These are phyloP conservation scores for Ochropleura plecta DNA, from an alignment of 2,888 invertebrate species.

Conservation along the genomic window DNA sequence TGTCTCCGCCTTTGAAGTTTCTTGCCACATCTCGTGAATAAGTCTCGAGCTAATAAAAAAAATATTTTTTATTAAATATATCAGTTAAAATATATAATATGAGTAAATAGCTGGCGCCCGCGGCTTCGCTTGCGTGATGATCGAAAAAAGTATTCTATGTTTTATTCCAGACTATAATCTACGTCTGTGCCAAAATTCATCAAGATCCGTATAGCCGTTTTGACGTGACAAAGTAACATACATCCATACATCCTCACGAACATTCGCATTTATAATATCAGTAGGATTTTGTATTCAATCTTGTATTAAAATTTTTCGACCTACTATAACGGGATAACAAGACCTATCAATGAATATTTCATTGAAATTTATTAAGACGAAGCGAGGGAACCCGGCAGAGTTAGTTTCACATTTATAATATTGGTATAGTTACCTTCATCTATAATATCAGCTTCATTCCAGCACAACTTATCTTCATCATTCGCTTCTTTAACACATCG, in stretches of 20 bases:
- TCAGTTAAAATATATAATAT: too few relatives aligned
- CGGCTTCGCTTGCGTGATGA: too few relatives aligned
- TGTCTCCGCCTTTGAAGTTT: conserved; percentile 92
- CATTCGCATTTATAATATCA: too few relatives aligned
- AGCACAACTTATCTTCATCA: conserved; percentile 81
- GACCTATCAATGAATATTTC: neutral
- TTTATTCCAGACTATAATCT: too few relatives aligned
- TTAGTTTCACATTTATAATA: neutral
- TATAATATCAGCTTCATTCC: conserved; percentile 85
- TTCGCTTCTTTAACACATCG: conserved; percentile 85
- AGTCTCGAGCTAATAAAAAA: conserved; percentile 88
- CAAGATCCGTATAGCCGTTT: too few relatives aligned
- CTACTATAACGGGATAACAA: neutral
- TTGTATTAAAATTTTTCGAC: neutral
- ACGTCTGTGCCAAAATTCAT: too few relatives aligned
- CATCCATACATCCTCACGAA: too few relatives aligned
- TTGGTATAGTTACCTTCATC: conserved; percentile 81
- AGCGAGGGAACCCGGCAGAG: too few relatives aligned
- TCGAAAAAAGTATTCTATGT: too few relatives aligned
- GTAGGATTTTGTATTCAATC: too few relatives aligned
- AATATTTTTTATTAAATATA: neutral
- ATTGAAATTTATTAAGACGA: neutral
- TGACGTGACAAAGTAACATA: too few relatives aligned
- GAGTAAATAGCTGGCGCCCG: too few relatives aligned
- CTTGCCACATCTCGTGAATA: conserved; percentile 92